Evolutionary conservation across 2,797 vertebrate genomes (phyloP), one percentile per base, ranked within the genome.

Genomic region (Mormyrus proboscirostris): DNA sequence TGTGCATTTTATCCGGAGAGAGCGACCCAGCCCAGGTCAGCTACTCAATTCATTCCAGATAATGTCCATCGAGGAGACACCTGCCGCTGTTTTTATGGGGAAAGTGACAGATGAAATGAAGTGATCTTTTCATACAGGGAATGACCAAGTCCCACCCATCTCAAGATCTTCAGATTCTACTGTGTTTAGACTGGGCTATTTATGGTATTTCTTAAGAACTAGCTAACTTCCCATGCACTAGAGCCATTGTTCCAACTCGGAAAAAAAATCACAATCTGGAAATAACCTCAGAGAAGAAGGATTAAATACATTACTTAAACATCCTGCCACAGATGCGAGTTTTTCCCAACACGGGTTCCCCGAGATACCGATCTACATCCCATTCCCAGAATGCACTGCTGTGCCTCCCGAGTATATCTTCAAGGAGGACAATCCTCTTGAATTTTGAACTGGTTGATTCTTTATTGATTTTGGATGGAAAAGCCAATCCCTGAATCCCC

Each of bases 211-310:
- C 82, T 8, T 12, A 84, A 84, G 47, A 49, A 50, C 16, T 14
- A 14, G 82, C 82, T 22, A 84, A 84, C 47, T 84, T 84, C 47
- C 82, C 47, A 22, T 84, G 44, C 7, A 19, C 25, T 33, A 25
- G 14, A 55, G 50, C 84, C 33, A 86, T 86, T 86, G 84, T 86
- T 55, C 49, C 84, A 29, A 16, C 47, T 55, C 10, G 6, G 49
- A 86, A 86, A 86, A 86, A 86, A 57, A 86, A 38, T 16, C 84
- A 25, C 50, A 57, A 55, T 86, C 84, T 86, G 84, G 22, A 86
- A 53, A 86, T 86, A 57, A 86, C 49, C 84, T 55, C 47, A 0
- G 51, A 86, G 5, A 19, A 86, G 10, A 22, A 2, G 29, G 29
- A 55, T 10, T 14, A 8, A 25, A 55, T 55, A 16, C 47, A 55